Evolutionary conservation across 2,113 vertebrate species (phyloP), one percentile per base, ranked within the genome.

Genomic region (Odocoileus hemionus): DNA sequence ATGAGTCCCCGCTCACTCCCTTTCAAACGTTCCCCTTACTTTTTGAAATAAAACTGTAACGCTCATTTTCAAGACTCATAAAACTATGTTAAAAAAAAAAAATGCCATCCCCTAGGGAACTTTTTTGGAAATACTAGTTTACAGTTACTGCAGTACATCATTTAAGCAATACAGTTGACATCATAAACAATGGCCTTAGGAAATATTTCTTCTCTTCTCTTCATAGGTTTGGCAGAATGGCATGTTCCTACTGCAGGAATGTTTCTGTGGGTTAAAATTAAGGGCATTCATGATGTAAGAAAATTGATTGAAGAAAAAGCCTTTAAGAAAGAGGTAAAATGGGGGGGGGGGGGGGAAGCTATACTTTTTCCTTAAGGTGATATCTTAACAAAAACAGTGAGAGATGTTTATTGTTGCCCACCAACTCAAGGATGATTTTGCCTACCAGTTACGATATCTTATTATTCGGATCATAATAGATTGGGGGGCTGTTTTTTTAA

Each of bases 191-290:
- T 84, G 33, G 7, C 47, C 57, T 45, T 2, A 3, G 83, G 95
- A 86, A n/a, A 43, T 57, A 12, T 50, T 92, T 54, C 36, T 45
- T 16, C 39, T 96, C 4, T 93, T 16, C 36, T 96, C 5, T 94
- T 85, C 88, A 19, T 78, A 99, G 99, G 97, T 96, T 94, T 99
- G 86, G 99, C 99, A 89, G 99, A 99, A 94, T 99, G 99, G 99
- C 98, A 99, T 92, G 30, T 96, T 92, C 99, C 99, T 7, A 97
- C 98, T 39, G 99, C 99, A 21, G 99, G 99, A 91, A 99, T 99
- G 99, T 99, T 99, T 98, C 97, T 99, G 43, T 99, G 99, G 99
- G 98, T 99, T 97, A 99, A 99, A 98, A 98, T 99, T 39, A 99
- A 99, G 96, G 99, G 99, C 89, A 92, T 99, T 97, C 58, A 98